A percentile compares a stretch with the other conserved stretches of the same genome.
phyloP scores from a whole-genome alignment of 2,113 vertebrate species.

The Spea multiplicata region DNA sequence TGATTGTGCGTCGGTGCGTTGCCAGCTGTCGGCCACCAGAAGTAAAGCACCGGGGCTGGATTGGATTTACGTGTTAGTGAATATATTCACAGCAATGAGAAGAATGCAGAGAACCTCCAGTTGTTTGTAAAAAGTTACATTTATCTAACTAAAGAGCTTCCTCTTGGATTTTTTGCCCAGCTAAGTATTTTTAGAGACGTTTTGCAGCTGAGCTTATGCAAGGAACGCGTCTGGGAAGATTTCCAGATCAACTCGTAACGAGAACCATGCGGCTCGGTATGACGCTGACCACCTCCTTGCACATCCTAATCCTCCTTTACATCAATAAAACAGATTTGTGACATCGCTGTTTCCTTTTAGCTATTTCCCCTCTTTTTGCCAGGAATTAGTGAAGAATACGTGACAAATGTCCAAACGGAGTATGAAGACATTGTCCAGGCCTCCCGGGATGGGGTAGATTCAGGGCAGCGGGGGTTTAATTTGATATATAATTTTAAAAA shows the following conservation, averaged over 20 bases:
- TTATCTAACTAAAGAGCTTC: no score
- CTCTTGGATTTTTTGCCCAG: no score
- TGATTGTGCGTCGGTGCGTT: no score
- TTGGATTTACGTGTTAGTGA: no score
- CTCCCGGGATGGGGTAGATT: neutral
- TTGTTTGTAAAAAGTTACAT: no score
- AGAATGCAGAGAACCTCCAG: no score
- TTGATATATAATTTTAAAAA: no score
- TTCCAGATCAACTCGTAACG: conserved; percentile 60
- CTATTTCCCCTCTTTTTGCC: neutral
- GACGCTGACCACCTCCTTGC: conserved; percentile 49
- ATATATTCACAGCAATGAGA: no score
- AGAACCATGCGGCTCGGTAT: conserved; percentile 57
- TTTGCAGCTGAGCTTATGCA: neutral
- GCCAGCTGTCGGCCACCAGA: no score
- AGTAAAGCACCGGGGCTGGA: no score
- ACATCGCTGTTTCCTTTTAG: conserved; percentile 19
- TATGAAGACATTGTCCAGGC: neutral
- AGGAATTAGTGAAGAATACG: neutral
- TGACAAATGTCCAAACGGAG: neutral
- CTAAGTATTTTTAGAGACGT: no score
- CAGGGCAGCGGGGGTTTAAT: no score
- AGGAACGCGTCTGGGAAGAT: conserved; percentile 51
- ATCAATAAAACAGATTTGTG: conserved; percentile 45
- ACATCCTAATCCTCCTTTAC: conserved; percentile 49